These are phyloP conservation scores for Scaptomyza flava DNA, from an alignment of 2,888 invertebrate genomes.

Conservation along the genomic window DNA sequence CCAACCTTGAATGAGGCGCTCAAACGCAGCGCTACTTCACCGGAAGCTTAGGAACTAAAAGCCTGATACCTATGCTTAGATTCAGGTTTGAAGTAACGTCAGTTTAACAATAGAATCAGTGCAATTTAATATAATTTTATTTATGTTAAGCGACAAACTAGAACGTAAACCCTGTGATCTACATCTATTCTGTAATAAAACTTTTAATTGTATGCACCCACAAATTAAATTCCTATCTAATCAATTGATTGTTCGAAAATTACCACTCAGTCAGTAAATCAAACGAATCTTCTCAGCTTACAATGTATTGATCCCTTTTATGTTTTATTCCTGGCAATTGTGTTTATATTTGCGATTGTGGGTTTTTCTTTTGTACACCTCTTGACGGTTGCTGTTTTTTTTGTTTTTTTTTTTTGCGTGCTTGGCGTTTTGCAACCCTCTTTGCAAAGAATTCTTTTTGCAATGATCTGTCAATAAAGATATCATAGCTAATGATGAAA, in stretches of 20 bases:
- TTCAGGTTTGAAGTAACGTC: slow-evolving; percentile 26
- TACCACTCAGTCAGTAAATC: slow-evolving; percentile 11
- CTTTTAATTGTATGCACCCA: slow-evolving; percentile 10
- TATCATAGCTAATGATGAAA: slow-evolving; percentile 60
- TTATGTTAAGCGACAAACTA: slow-evolving; percentile 33
- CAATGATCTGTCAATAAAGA: slow-evolving; percentile 19
- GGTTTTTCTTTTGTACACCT: slow-evolving; percentile 52
- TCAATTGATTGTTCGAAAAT: slow-evolving; percentile 25
- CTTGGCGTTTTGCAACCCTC: slow-evolving; percentile 26
- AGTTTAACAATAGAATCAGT: slow-evolving; percentile 46
- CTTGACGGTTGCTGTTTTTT: slow-evolving; percentile 60
- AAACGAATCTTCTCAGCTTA: slow-evolving; percentile 7
- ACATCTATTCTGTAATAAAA: slow-evolving; percentile 58
- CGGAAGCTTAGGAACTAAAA: slow-evolving; percentile 72
- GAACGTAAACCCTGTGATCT: slow-evolving; percentile 64
- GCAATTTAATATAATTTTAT: slow-evolving; percentile 60
- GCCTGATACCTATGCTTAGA: neutral
- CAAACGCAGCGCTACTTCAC: slow-evolving; percentile 82
- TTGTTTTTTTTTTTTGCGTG: slow-evolving; percentile 24
- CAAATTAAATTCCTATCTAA: neutral
- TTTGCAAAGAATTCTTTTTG: slow-evolving; percentile 10
- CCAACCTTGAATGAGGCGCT: slow-evolving; percentile 84
- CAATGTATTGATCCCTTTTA: slow-evolving; percentile 11
- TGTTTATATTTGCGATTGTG: slow-evolving; percentile 69
- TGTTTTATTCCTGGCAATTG: slow-evolving; percentile 30